Base-by-base conservation (phyloP, 1,140 invertebrate genomes). In the Calosoma granatense region DNA sequence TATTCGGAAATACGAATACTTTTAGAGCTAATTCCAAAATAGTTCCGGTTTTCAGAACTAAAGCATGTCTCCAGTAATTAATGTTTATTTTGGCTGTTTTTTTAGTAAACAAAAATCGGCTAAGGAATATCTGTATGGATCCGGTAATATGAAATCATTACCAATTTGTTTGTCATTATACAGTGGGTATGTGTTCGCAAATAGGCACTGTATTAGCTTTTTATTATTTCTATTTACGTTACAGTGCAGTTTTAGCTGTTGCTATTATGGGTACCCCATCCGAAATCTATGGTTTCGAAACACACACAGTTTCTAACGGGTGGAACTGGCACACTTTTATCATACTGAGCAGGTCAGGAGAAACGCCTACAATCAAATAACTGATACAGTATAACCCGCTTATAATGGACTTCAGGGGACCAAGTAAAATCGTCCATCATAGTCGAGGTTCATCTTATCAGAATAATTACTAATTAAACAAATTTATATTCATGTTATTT, bases 81-180 rank as follows among this genome's bases (percentile, higher is more conserved):
- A 88, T 0, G 70, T 90, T 1, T 90, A 87, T 70, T 90, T 88
- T 69, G 88, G 83, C 1, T 88, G 82, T 65, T 85, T 82, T 64
- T 81, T 81, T 14, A 77, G 75, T 30, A 86, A 86, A 60, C 84
- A 89, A 65, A 82, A 85, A 39, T 84, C 81, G 0, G 81, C 82
- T 0, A 72, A 81, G 0, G 87, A 91, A 56, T 92, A 90, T 64
- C 74, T 93, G 4, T 79, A 90, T 75, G 89, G 85, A 4, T 86
- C 86, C 1, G 83, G 86, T 61, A 81, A 79, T 0, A 89, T 93
- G 87, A 79, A 79, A 15, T 78, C 85, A 57, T 79, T 88, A 59
- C 86, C 87, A 0, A 83, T 89, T 47, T 81, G 41, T 47, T 47
- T 47, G 17, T 47, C 41, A 47, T 17, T 47, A 9, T 47, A 47